phyloP scores from a whole-genome alignment of 2,888 invertebrate species.

The Lasiommata megera region DNA sequence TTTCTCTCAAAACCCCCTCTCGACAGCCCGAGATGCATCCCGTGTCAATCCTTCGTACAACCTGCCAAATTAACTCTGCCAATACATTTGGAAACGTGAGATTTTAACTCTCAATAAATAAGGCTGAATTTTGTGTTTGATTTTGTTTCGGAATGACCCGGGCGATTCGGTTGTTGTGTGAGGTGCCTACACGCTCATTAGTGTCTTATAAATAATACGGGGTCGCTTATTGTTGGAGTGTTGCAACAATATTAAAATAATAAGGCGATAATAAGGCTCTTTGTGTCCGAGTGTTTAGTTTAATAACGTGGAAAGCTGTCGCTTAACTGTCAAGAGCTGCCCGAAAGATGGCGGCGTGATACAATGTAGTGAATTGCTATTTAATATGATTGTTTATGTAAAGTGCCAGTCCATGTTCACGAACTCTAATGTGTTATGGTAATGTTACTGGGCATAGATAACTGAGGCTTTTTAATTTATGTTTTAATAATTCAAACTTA shows the following conservation, averaged over 20 bases:
- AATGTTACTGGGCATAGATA: no score
- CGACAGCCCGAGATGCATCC: conserved; percentile 70
- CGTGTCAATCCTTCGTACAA: conserved; percentile 65
- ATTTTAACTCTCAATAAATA: conserved; percentile 24
- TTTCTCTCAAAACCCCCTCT: conserved; percentile 68
- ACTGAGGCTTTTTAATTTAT: no score
- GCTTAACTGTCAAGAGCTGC: conserved; percentile 11
- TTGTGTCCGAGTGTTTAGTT: conserved; percentile 45
- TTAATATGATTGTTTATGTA: no score
- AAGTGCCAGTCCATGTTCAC: no score
- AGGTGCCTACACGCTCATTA: conserved; percentile 77
- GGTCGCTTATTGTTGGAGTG: conserved; percentile 57
- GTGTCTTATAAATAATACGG: conserved; percentile 63
- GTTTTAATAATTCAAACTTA: no score
- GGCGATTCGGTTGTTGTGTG: conserved; percentile 43
- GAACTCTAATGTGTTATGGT: no score
- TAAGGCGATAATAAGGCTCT: conserved; percentile 68
- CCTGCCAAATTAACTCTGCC: conserved; percentile 37
- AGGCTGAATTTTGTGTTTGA: conserved; percentile 37
- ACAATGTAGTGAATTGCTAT: neutral
- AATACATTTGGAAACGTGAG: neutral
- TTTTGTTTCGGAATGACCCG: conserved; percentile 17
- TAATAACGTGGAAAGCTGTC: conserved; percentile 29
- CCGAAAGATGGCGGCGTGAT: neutral
- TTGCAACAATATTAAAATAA: conserved; percentile 78